Evolutionary conservation across 2,797 vertebrate genomes (phyloP), one percentile per base, ranked within the genome.

Genomic region (Gila robusta): DNA sequence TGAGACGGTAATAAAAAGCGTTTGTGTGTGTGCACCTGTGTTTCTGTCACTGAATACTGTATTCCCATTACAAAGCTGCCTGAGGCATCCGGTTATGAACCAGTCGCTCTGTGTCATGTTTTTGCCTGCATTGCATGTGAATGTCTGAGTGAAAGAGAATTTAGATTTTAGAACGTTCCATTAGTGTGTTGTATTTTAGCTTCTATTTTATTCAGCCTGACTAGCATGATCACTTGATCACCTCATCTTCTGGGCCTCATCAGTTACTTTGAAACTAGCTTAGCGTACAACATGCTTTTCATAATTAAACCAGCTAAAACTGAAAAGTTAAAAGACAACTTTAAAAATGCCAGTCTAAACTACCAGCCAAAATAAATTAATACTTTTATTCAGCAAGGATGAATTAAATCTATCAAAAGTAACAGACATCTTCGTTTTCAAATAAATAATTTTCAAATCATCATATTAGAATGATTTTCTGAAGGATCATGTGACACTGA

Each of bases 21-120:
- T 56, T 17, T 32, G 16, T 39, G 28, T 1, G 62, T 35, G 47
- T 35, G 49, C 5, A 32, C 2, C 26, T 54, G 12, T 70, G 47
- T 39, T 70, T 82, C 66, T 70, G 52, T 64, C 81, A 74, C 11
- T 64, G 70, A 82, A 82, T 47, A 83, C 54, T 32, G 26, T 74
- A 83, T 74, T 83, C 54, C 81, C 39, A 83, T 83, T 74, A 49
- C 39, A 62, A 83, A 73, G 70, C 70, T 83, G 39, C 70, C 70
- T 35, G 81, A 73, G 81, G 70, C 54, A 47, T 74, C 37, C 4
- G 26, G 70, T 74, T 83, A 64, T 64, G 19, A 83, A 83, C 37
- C 54, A n/a, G 26, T 82, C 37, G 2, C 10, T 23, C 16, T 19
- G 10, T 44, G 67, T 47, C 39, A 73, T 62, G 81, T 32, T 73